Evolutionary conservation across 2,113 vertebrate genomes (phyloP).

Genomic region (Dipodomys spectabilis): DNA sequence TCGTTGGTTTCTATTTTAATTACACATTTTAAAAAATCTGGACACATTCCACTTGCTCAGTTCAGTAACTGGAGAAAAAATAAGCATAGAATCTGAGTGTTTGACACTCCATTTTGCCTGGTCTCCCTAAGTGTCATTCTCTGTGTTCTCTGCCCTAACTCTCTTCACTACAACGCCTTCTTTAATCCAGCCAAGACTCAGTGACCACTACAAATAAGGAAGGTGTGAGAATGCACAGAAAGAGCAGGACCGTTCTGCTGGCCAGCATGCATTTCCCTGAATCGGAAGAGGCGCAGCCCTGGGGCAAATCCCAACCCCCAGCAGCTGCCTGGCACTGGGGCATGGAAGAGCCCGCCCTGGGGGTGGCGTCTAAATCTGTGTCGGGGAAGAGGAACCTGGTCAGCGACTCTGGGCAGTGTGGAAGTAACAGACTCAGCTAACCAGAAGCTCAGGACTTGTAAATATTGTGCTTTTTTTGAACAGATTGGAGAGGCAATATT

Average conservation of each 20-base stretch:
- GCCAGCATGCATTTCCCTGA: neutral
- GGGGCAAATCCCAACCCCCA: neutral
- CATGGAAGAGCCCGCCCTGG: neutral
- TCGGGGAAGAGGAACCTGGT: neutral
- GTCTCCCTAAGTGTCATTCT: neutral
- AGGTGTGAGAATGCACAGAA: neutral
- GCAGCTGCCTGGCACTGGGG: neutral
- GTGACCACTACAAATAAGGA: conserved; percentile 27
- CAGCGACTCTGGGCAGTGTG: neutral
- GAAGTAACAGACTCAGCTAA: neutral
- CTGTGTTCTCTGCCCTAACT: neutral
- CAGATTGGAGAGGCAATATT: neutral
- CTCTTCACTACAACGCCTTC: neutral
- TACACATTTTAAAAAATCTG: conserved; percentile 21
- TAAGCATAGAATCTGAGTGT: neutral
- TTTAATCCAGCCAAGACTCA: neutral
- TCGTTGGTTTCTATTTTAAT: conserved; percentile 11
- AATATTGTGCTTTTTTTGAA: neutral
- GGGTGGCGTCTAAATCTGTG: conserved; percentile 27
- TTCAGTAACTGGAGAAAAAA: neutral
- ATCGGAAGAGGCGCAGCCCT: neutral
- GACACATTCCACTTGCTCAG: neutral
- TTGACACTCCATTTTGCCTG: neutral
- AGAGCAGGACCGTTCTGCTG: conserved; percentile 24
- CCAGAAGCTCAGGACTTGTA: neutral